These are phyloP conservation scores for Corythucha ciliata DNA, from an alignment of 2,888 invertebrate genomes.

Conservation along the genomic window DNA sequence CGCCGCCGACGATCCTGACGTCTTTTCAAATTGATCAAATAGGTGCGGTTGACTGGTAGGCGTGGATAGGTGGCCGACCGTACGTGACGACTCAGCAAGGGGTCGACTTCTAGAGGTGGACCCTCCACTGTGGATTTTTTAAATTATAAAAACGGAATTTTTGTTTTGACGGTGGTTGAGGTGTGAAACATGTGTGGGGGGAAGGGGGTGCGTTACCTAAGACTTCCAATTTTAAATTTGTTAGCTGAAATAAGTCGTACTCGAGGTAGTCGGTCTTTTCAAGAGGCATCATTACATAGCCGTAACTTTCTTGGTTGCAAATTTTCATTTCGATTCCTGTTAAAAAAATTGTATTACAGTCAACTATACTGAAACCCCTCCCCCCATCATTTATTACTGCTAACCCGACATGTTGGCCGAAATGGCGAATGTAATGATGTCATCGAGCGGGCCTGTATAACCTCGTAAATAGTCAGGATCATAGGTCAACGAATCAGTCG, in stretches of 20 bases:
- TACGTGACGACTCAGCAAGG: conserved; percentile 18
- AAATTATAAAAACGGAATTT: conserved; percentile 7
- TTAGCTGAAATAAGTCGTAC: conserved; percentile 60
- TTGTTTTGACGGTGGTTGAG: background rate
- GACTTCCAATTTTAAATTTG: conserved; percentile 66
- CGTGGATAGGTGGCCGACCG: conserved; percentile 19
- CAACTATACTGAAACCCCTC: background rate
- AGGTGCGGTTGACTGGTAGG: conserved; percentile 67
- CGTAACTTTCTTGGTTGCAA: conserved; percentile 73
- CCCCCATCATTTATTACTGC: too few species aligned
- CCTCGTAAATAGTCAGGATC: conserved; percentile 49
- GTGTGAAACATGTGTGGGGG: background rate
- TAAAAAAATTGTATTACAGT: conserved; percentile 24
- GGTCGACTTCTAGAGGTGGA: conserved; percentile 18
- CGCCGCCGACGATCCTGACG: conserved; percentile 65
- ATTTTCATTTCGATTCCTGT: conserved; percentile 56
- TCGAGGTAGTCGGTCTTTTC: conserved; percentile 55
- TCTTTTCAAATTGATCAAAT: conserved; percentile 83
- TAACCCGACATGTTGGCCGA: conserved; percentile 61
- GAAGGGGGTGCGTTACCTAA: conserved; percentile 48
- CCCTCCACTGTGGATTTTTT: conserved; percentile 20
- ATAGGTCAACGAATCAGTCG: conserved; percentile 63
- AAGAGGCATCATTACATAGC: conserved; percentile 71
- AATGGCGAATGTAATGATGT: conserved; percentile 84
- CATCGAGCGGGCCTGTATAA: conserved; percentile 77